A percentile compares a stretch with the other conserved stretches of the same genome.
phyloP scores from a whole-genome alignment of 2,797 vertebrate species.

The Paramormyrops hopkinsi region DNA sequence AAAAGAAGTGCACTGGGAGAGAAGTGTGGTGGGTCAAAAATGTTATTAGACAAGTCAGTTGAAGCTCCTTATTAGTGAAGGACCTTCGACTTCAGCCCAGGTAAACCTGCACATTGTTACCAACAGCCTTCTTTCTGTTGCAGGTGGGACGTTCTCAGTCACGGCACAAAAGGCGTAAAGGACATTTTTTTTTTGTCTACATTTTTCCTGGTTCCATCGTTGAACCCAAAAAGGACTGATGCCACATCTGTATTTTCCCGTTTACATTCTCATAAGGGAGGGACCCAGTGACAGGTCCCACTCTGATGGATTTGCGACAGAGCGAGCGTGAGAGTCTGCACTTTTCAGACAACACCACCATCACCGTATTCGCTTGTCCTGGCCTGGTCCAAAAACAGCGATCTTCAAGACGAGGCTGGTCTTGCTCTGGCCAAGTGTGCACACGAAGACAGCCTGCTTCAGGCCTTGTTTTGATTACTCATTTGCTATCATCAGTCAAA shows the following conservation, averaged over 20 bases:
- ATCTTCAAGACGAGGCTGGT: not conserved
- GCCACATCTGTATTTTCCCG: not conserved
- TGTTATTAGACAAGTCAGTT: not conserved
- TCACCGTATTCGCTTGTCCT: not conserved
- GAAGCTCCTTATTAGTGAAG: not conserved
- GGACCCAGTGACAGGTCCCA: not conserved
- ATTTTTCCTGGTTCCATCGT: conserved; percentile 28
- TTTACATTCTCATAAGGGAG: not conserved
- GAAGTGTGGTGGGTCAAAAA: not conserved
- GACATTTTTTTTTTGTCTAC: conserved; percentile 20
- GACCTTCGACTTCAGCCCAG: not conserved
- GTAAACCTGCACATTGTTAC: conserved; percentile 26
- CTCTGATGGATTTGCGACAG: not conserved
- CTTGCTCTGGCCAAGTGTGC: not conserved
- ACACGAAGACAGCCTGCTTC: not conserved
- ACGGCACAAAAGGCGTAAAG: not conserved
- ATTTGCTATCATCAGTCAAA: not conserved
- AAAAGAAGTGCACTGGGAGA: not conserved
- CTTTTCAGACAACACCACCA: not conserved
- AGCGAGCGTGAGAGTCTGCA: not conserved
- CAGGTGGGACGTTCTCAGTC: conserved; percentile 2
- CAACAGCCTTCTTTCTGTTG: conserved; percentile 34
- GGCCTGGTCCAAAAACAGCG: not conserved
- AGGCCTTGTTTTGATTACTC: not conserved
- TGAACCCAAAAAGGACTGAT: not conserved